A percentile compares a stretch with the other conserved stretches of the same genome.
Evolutionary conservation across 2,113 vertebrate genomes (phyloP).

Genomic region (Odobenus rosmarus): DNA sequence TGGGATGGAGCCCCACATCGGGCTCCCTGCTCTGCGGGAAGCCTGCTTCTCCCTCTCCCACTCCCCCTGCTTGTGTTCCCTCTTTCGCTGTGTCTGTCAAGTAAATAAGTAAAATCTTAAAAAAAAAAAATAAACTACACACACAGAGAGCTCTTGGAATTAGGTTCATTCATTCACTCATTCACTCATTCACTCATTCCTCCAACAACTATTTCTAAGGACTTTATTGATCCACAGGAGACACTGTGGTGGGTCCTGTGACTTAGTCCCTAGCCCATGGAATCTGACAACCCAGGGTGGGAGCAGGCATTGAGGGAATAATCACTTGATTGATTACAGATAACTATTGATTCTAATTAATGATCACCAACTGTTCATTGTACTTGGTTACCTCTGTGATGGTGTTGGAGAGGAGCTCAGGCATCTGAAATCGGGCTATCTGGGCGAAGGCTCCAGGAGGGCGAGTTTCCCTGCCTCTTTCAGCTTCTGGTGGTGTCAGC

Average conservation of each 20-base stretch:
- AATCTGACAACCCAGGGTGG: not conserved
- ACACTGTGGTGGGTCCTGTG: not conserved
- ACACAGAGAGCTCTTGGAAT: not conserved
- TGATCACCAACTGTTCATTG: not conserved
- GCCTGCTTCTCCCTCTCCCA: too few species aligned
- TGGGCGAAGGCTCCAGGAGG: not conserved
- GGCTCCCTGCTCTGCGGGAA: too few species aligned
- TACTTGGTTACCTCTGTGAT: not conserved
- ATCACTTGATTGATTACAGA: not conserved
- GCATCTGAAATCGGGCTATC: not conserved
- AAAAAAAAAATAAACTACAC: too few species aligned
- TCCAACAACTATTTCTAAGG: not conserved
- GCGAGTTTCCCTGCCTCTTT: fast-evolving
- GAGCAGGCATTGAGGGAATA: not conserved
- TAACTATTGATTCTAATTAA: not conserved
- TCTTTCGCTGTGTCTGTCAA: too few species aligned
- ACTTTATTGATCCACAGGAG: not conserved
- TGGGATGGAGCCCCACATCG: too few species aligned
- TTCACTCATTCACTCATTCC: fast-evolving
- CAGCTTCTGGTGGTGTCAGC: not conserved
- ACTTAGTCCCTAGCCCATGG: not conserved
- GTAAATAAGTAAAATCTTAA: too few species aligned
- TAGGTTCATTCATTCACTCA: fast-evolving
- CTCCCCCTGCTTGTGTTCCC: too few species aligned
- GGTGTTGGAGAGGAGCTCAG: not conserved